These are phyloP conservation scores for Centrocercus urophasianus DNA, from an alignment of 2,113 vertebrate species.

Conservation along the genomic window DNA sequence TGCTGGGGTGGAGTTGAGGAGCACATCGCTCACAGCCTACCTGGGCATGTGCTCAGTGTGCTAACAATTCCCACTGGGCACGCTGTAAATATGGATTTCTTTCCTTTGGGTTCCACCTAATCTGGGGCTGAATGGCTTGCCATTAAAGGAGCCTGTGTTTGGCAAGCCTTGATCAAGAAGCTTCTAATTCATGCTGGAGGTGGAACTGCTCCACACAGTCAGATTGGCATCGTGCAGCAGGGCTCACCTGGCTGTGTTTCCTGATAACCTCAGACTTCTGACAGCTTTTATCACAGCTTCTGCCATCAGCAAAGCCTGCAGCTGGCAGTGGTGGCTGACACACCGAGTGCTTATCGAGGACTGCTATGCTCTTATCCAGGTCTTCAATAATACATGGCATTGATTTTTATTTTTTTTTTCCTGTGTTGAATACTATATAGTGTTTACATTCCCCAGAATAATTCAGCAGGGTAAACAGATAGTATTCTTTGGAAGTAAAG, in stretches of 20 bases:
- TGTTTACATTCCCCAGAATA: constrained; percentile 69
- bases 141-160: neutral
- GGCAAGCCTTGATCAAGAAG: neutral
- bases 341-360: constrained; percentile 35
- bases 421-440: constrained; percentile 50
- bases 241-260: constrained; percentile 31
- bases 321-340: neutral
- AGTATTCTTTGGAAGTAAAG: constrained; percentile 60
- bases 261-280: constrained; percentile 56
- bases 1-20: constrained; percentile 15
- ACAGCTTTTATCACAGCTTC: constrained; percentile 24
- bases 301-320: neutral
- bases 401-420: constrained; percentile 48
- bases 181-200: neutral
- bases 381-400: constrained; percentile 67
- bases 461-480: constrained; percentile 72
- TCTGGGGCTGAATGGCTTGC: neutral
- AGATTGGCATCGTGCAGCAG: neutral
- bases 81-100: neutral
- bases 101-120: neutral
- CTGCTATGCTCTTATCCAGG: constrained; percentile 64
- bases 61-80: neutral
- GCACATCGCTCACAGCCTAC: neutral
- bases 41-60: rapidly evolving
- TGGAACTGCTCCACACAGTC: neutral